Conservation (phyloP, 2,113 vertebrate species). For the Dendrocopos noguchii region DNA sequence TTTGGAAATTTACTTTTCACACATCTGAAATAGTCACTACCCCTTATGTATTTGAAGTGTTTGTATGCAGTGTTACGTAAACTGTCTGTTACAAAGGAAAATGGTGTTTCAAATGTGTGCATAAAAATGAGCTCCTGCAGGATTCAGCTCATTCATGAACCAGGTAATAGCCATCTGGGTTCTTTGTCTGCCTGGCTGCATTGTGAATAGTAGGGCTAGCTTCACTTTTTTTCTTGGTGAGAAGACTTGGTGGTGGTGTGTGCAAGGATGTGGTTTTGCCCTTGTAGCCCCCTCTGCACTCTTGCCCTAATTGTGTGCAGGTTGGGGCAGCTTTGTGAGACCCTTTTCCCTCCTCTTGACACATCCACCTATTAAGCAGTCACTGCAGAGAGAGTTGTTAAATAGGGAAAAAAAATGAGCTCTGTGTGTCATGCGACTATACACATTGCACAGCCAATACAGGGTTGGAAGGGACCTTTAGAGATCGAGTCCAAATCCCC, state of each 20-base stretch:
- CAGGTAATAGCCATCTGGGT: rapidly evolving
- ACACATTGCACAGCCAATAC: neutral
- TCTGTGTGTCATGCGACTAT: rapidly evolving
- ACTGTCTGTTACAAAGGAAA: neutral
- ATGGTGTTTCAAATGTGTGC: neutral
- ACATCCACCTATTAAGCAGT: neutral
- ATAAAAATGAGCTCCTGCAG: neutral
- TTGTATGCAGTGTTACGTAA: neutral
- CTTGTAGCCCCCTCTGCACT: rapidly evolving
- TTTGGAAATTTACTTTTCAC: neutral
- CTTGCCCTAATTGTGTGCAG: rapidly evolving
- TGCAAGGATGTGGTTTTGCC: neutral
- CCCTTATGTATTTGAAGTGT: neutral
- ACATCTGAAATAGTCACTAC: neutral
- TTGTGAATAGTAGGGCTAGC: too few relatives aligned
- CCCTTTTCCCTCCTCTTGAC: neutral
- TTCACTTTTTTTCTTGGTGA: neutral
- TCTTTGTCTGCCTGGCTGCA: neutral
- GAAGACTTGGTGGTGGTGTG: rapidly evolving
- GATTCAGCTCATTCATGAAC: neutral
- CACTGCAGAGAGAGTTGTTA: neutral
- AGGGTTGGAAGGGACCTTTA: too few relatives aligned
- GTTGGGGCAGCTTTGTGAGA: neutral
- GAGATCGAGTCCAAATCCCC: too few relatives aligned
- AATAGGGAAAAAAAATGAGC: neutral